Evolutionary conservation across 2,113 vertebrate species (phyloP).

Genomic region (Stictonetta naevosa): DNA sequence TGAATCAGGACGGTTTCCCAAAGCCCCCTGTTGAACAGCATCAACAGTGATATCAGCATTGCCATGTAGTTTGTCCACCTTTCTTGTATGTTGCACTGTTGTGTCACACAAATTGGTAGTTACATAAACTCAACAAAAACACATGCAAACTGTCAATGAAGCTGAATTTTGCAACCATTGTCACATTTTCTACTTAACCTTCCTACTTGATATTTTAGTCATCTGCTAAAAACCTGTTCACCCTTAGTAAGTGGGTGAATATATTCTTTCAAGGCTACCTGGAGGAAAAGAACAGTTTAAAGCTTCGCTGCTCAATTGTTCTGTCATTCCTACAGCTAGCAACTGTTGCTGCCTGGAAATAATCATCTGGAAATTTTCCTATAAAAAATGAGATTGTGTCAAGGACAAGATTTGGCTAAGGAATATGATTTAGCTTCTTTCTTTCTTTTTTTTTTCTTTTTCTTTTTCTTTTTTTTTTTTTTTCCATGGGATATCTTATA

Average conservation of each 20-base stretch:
- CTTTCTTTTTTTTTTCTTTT: rapidly evolving
- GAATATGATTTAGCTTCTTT: not conserved
- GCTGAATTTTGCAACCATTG: not conserved
- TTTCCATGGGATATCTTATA: not conserved
- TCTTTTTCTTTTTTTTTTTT: rapidly evolving
- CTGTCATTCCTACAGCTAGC: not conserved
- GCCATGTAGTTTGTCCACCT: not conserved
- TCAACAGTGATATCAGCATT: not conserved
- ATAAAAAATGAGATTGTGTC: not conserved
- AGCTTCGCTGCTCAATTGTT: conserved; percentile 25
- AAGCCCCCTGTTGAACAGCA: not conserved
- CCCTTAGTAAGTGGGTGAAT: not conserved
- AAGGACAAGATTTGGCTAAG: not conserved
- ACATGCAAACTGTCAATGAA: not conserved
- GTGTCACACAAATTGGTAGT: not conserved
- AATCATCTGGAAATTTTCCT: not conserved
- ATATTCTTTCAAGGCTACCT: not conserved
- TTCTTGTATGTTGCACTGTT: not conserved
- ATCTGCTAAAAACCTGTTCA: not conserved
- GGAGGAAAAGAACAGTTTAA: conserved; percentile 22
- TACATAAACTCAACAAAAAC: not conserved
- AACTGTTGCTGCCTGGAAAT: not conserved
- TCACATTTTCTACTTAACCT: not conserved
- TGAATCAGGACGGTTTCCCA: not conserved
- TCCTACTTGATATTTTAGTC: not conserved